Evolutionary conservation across 2,797 vertebrate genomes (phyloP), one percentile per base, ranked within the genome.

Genomic region (Vespertilio murinus): DNA sequence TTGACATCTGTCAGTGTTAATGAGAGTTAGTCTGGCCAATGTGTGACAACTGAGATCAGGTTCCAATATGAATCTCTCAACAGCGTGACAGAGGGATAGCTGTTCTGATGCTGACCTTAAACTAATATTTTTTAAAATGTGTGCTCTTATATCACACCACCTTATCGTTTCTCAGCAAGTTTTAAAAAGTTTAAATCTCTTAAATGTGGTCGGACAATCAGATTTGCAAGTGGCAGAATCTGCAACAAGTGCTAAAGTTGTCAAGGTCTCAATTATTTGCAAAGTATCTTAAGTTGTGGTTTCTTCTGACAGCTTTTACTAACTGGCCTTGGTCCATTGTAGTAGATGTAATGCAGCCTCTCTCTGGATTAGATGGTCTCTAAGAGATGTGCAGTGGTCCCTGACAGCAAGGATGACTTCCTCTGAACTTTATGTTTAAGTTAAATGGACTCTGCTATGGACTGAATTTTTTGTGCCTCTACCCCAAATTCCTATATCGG

Each of bases 331-430:
- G n/a, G 49, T 42, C 33, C 2, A 67, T 8, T 28, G 70, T 59
- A 67, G 42, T 23, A 23, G 28, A 49, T 40, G 9, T 30, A 83
- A 94, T 70, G 73, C 75, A 73, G 35, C 45, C 40, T 80, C 4
- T 81, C n/a, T 86, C 30, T 90, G 45, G 25, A 40, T 94, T 52
- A 93, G 18, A 79, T 69, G 45, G 30, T 94, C 28, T 79, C 69
- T 91, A 78, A 80, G 71, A 90, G 49, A 52, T 54, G 20, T 74
- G 33, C n/a, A 81, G 6, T n/a, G 56, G 81, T 84, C 64, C 14
- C 54, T 78, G 22, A 42, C 40, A 45, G 12, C 20, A 84, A 78
- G 54, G n/a, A 61, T 88, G 25, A 49, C 64, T 75, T 74, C 49
- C 71, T 64, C 3, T 79, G 56, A 81, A 88, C 10, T 94, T 88